These are phyloP conservation scores for Mylabris sibirica DNA, from an alignment of 2,888 invertebrate genomes.

Conservation along the genomic window DNA sequence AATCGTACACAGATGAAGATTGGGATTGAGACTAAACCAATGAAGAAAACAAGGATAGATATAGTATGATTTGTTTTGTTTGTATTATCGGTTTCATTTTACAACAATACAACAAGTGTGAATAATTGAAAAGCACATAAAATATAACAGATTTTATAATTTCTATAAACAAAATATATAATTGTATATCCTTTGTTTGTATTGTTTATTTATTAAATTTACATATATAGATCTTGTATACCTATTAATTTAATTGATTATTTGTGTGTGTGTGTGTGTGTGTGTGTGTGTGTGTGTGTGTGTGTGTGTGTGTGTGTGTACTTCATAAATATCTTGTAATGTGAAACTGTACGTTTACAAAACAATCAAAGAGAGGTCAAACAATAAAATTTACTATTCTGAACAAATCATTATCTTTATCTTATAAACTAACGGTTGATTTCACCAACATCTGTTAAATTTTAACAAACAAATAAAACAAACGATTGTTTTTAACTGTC, in stretches of 20 bases:
- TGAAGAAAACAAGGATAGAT: background rate
- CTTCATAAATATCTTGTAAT: slow-evolving; percentile 22
- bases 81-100: background rate
- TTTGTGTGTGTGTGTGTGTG: background rate
- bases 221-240: background rate
- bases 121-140: background rate
- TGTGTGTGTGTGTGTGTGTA: too few relatives aligned
- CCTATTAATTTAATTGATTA: slow-evolving; percentile 7
- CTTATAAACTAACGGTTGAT: too few relatives aligned
- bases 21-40: background rate
- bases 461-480: too few relatives aligned
- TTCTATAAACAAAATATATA: background rate
- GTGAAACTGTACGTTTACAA: slow-evolving; percentile 28
- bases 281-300: too few relatives aligned
- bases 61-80: background rate
- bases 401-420: too few relatives aligned
- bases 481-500: too few relatives aligned
- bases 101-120: background rate
- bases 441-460: too few relatives aligned
- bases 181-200: too few relatives aligned
- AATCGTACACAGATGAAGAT: background rate
- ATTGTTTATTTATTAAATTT: background rate
- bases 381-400: background rate
- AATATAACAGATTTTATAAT: slow-evolving; percentile 1
- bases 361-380: slow-evolving; percentile 31